Conservation (phyloP, 1,140 invertebrate species). For the Eubasilissa regina region DNA sequence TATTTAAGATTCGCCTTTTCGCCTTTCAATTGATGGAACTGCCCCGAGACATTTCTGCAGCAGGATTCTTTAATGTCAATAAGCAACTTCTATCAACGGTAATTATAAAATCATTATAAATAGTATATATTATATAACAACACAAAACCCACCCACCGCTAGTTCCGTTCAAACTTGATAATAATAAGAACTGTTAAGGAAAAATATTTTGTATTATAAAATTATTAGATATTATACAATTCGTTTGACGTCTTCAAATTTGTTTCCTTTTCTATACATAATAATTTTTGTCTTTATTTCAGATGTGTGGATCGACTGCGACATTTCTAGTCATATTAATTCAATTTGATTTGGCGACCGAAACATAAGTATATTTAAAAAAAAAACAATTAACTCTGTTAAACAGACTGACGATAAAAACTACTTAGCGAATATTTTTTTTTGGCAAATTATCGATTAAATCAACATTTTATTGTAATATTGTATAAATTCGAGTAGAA, state of each 20-base stretch:
- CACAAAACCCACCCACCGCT: too few relatives aligned
- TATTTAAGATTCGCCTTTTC: conserved; percentile 28
- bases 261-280: background rate
- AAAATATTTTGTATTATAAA: too few relatives aligned
- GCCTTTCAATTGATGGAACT: conserved; percentile 10
- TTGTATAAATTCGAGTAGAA: too few relatives aligned
- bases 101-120: background rate
- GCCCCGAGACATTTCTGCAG: conserved; percentile 3
- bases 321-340: conserved; percentile 37
- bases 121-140: too few relatives aligned
- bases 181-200: too few relatives aligned
- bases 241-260: background rate
- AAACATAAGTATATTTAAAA: background rate
- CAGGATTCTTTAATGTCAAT: conserved; percentile 16
- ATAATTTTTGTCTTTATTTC: conserved; percentile 7
- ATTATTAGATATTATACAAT: too few relatives aligned
- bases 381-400: too few relatives aligned
- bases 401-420: too few relatives aligned
- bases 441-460: too few relatives aligned
- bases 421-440: too few relatives aligned
- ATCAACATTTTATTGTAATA: too few relatives aligned
- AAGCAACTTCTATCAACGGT: conserved; percentile 29
- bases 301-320: conserved; percentile 34
- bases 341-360: conserved; percentile 31
- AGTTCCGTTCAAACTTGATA: too few relatives aligned